These are phyloP conservation scores for Dusona sp. DNA, from an alignment of 2,888 invertebrate species.

Conservation along the genomic window DNA sequence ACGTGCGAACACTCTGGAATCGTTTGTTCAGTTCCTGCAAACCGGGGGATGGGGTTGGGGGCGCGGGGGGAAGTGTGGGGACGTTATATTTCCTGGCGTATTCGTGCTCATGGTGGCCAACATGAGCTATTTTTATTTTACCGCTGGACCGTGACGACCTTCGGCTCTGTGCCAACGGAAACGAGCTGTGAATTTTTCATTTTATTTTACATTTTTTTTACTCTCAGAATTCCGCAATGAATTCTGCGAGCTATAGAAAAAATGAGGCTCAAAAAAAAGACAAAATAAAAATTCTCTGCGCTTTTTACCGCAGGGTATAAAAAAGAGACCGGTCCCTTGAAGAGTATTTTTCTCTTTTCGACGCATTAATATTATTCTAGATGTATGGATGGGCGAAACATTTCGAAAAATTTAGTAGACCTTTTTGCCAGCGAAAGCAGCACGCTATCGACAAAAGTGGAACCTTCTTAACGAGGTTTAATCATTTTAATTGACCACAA, in stretches of 20 bases:
- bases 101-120: constrained; percentile 43
- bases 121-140: constrained; percentile 65
- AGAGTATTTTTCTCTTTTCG: background rate
- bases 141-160: constrained; percentile 61
- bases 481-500: constrained; percentile 67
- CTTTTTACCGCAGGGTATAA: constrained; percentile 11
- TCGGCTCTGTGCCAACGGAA: constrained; percentile 59
- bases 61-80: background rate
- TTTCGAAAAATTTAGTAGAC: background rate
- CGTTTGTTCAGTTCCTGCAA: constrained; percentile 55
- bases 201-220: constrained; percentile 47
- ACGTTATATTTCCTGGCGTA: constrained; percentile 58
- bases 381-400: background rate
- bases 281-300: background rate
- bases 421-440: constrained; percentile 25
- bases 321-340: background rate
- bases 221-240: constrained; percentile 30
- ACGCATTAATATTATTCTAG: background rate
- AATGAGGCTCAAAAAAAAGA: constrained; percentile 5
- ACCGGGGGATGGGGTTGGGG: background rate
- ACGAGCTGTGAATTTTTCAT: constrained; percentile 49
- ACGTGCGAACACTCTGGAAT: constrained; percentile 48
- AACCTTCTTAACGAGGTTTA: constrained; percentile 60
- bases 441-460: constrained; percentile 43
- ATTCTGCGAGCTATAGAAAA: constrained; percentile 24